phyloP scores from a whole-genome alignment of 1,140 invertebrate genomes.

The Hirudo medicinalis region DNA sequence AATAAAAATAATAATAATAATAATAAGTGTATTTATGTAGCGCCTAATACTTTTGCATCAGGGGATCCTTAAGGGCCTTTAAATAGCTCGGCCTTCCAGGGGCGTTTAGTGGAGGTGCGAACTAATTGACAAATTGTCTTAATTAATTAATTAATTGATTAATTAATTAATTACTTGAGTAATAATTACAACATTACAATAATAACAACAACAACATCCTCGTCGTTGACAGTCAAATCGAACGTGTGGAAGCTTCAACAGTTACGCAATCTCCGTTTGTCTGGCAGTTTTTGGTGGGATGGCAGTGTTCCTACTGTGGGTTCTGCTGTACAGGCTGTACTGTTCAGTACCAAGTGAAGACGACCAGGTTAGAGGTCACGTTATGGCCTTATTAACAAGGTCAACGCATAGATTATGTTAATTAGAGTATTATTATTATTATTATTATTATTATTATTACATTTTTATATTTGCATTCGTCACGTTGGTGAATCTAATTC shows the following conservation, averaged over 20 bases:
- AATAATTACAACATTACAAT: background rate
- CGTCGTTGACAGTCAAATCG: background rate
- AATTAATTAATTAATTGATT: background rate
- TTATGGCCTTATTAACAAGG: too few species aligned
- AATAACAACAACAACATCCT: background rate
- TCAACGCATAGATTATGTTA: background rate
- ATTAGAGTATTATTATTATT: background rate
- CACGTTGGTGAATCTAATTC: background rate
- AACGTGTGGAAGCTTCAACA: background rate
- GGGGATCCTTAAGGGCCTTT: too few species aligned
- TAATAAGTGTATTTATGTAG: too few species aligned
- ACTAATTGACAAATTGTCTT: background rate
- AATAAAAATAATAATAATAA: background rate
- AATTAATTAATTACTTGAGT: background rate
- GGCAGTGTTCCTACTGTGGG: background rate
- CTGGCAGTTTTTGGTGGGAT: background rate
- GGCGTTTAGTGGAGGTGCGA: too few species aligned
- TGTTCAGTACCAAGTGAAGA: background rate
- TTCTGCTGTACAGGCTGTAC: background rate
- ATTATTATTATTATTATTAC: background rate
- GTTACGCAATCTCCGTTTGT: background rate
- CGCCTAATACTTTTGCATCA: too few species aligned
- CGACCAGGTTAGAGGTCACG: background rate
- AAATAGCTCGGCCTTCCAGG: too few species aligned
- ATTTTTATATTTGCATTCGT: background rate